Percentiles rank a stretch among this genome's conserved stretches.
Evolutionary conservation across 2,113 vertebrate genomes (phyloP).

Genomic region (Hoplias malabaricus): DNA sequence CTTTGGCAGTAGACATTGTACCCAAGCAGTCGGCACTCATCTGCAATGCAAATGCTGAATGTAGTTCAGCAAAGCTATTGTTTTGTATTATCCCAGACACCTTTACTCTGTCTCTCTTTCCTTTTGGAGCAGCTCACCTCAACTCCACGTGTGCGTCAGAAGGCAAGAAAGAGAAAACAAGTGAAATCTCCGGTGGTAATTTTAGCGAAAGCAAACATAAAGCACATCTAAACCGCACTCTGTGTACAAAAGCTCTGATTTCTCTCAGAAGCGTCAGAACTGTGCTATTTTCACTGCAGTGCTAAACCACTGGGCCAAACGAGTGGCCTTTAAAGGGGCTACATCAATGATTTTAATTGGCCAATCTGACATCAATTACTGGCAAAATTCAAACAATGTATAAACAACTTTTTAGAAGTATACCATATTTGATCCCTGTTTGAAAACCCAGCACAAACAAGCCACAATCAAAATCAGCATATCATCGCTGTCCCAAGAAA

Average conservation of each 20-base stretch:
- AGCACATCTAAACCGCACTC: slow-evolving; percentile 1
- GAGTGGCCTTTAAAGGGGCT: background rate
- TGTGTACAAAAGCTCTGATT: background rate
- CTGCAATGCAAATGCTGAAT: background rate
- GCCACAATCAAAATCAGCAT: too few relatives aligned
- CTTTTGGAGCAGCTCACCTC: background rate
- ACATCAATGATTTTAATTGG: background rate
- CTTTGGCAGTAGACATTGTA: background rate
- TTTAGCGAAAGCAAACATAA: background rate
- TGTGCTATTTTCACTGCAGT: background rate
- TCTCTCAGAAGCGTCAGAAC: background rate
- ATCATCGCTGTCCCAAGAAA: too few relatives aligned
- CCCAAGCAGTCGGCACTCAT: background rate
- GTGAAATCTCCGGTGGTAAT: background rate
- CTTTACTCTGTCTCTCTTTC: background rate
- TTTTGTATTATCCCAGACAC: background rate
- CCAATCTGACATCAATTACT: background rate
- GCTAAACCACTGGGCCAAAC: background rate
- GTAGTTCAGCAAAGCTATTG: background rate
- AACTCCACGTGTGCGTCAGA: background rate
- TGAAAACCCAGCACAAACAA: too few relatives aligned
- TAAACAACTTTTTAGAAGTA: background rate
- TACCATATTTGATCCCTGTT: background rate
- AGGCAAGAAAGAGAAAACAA: background rate
- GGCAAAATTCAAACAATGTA: background rate